Evolutionary conservation across 2,113 vertebrate species (phyloP).

Genomic region (Gambusia holbrooki): DNA sequence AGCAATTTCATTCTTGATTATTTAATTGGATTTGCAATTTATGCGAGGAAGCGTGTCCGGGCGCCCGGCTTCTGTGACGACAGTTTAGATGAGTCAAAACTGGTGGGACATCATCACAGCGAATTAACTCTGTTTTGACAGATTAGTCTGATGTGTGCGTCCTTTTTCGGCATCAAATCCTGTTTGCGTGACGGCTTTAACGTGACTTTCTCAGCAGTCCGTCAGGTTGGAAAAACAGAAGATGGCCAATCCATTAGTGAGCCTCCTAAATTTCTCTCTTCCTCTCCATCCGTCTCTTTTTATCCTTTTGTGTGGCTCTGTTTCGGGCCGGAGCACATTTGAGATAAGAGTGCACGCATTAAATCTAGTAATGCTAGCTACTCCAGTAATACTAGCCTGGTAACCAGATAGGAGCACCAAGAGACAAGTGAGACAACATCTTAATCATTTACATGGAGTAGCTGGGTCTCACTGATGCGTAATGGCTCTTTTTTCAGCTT

Average conservation of each 20-base stretch:
- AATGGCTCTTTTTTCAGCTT: constrained; percentile 10
- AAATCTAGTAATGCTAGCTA: constrained; percentile 61
- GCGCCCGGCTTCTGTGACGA: constrained; percentile 37
- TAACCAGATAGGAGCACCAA: constrained; percentile 67
- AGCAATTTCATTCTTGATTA: constrained; percentile 57
- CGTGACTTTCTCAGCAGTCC: constrained; percentile 18
- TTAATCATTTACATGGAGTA: constrained; percentile 60
- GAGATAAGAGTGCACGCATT: constrained; percentile 37
- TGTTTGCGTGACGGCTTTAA: constrained; percentile 27
- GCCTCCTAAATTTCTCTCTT: constrained; percentile 41
- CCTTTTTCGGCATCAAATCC: constrained; percentile 22
- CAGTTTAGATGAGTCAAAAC: constrained; percentile 52
- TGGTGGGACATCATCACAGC: constrained; percentile 33
- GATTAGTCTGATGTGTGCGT: constrained; percentile 33
- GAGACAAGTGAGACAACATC: constrained; percentile 30
- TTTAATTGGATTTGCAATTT: constrained; percentile 59
- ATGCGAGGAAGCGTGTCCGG: constrained; percentile 40
- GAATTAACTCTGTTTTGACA: constrained; percentile 26
- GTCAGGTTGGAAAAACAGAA: constrained; percentile 45
- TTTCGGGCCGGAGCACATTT: constrained; percentile 28
- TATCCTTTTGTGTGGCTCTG: constrained; percentile 12
- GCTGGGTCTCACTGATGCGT: constrained; percentile 8
- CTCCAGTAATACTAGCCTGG: constrained; percentile 62
- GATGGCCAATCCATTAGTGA: constrained; percentile 52
- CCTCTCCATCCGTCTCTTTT: constrained; percentile 1